Conservation (phyloP, 2,113 vertebrate genomes). For the Rhinoptilus africanus region DNA sequence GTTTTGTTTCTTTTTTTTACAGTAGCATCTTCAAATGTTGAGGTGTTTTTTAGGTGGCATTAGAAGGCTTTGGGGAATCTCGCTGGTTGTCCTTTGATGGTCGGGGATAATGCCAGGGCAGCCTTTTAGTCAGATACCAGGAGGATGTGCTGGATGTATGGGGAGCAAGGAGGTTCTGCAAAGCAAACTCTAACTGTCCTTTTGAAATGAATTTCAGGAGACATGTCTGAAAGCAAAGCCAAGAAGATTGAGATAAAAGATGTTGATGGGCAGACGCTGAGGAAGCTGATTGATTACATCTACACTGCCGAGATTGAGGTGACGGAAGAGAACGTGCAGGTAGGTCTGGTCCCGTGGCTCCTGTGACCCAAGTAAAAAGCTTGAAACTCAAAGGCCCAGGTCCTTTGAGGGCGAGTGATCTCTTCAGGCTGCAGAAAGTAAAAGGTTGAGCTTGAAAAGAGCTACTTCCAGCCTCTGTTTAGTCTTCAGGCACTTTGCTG, state of each 20-base stretch:
- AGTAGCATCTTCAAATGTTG: background rate
- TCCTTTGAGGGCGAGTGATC: background rate
- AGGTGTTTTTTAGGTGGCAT: background rate
- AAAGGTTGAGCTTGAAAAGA: background rate
- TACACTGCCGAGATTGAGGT: slow-evolving; percentile 95
- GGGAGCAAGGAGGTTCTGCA: background rate
- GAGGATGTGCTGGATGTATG: background rate
- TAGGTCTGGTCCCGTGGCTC: slow-evolving; percentile 27
- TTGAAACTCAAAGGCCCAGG: background rate
- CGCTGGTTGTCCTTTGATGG: background rate
- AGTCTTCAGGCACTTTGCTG: slow-evolving; percentile 21
- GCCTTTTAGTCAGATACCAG: background rate
- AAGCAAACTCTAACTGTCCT: background rate
- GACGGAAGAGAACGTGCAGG: slow-evolving; percentile 95
- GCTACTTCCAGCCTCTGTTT: background rate
- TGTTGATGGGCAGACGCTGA: slow-evolving; percentile 87
- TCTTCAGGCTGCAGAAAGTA: slow-evolving; percentile 5
- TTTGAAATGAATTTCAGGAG: slow-evolving; percentile 76
- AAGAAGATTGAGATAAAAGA: slow-evolving; percentile 93
- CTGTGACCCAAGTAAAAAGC: background rate
- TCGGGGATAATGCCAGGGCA: background rate
- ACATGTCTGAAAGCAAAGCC: slow-evolving; percentile 97
- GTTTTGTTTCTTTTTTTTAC: background rate
- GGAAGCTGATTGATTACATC: slow-evolving; percentile 93
- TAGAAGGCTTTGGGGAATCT: background rate